phyloP scores from a whole-genome alignment of 2,113 vertebrate species.

The Crotalus viridis region DNA sequence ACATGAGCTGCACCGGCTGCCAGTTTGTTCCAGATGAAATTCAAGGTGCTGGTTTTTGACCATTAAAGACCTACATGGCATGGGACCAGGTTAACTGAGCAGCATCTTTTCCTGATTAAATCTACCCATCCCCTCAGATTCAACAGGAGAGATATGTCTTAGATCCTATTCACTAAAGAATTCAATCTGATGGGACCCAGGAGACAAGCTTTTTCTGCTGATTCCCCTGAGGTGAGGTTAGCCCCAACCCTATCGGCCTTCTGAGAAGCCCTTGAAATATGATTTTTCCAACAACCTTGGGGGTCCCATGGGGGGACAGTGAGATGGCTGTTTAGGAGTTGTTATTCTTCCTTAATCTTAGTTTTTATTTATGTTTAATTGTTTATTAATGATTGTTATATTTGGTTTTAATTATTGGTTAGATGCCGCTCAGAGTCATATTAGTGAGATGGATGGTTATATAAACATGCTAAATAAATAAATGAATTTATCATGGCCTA shows the following conservation, averaged over 20 bases:
- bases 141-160: neutral
- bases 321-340: neutral
- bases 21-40: neutral
- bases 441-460: neutral
- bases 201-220: neutral
- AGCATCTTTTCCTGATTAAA: neutral
- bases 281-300: neutral
- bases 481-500: neutral
- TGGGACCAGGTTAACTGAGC: neutral
- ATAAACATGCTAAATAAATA: neutral
- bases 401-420: neutral
- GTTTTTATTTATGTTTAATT: neutral
- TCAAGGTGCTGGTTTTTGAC: neutral
- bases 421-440: neutral
- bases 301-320: neutral
- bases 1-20: neutral
- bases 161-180: neutral
- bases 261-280: neutral
- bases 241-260: neutral
- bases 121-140: neutral
- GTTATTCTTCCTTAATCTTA: neutral
- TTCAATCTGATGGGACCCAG: neutral
- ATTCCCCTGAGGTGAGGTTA: neutral
- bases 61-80: neutral
- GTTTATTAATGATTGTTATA: neutral